Base-by-base conservation (phyloP, 2,888 invertebrate genomes). In the Rhaphigaster nebulosa region DNA sequence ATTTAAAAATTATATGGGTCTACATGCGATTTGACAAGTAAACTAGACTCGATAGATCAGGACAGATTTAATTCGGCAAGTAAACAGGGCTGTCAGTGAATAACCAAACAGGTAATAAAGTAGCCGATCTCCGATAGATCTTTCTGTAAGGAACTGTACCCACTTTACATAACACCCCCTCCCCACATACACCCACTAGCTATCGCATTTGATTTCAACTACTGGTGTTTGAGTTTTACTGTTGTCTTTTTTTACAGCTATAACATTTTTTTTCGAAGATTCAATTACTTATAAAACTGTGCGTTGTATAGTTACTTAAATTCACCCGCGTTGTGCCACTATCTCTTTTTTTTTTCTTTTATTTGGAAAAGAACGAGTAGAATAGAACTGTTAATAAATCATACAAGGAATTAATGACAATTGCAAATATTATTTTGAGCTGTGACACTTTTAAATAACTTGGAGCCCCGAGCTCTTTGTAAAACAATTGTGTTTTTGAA, bases 91-190 rank as follows among this genome's bases (percentile, higher is more conserved):
- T 70, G 70, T 70, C 29, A 34, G 34, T 70, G 70, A 70, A 70
- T 70, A 18, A 20, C 70, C 70, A 70, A 70, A 34, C 70, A 70
- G 70, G 70, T 70, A 34, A 70, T 70, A 70, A 70, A 70, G 34
- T 34, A 34, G 34, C 70, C 34, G 70, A 20, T 70, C 70, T 8
- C 70, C 70, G 8, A 70, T 70, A 70, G 70, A 70, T 70, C 70
- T 70, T 70, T 34, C 70, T 70, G 34, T 70, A 70, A 70, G 70
- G 70, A 26, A 70, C 70, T 70, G 65, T 65, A 65, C 65, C 34
- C 23, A 70, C 70, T 70, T 70, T 70, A 70, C 70, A 70, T 70
- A 65, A 65, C 65, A 26, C 65, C 34, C 70, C 20, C 70, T 20
- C 70, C 23, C 10, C 34, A 29, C 60, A 60, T 1, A 65, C 29